Conservation (phyloP, 2,888 invertebrate genomes). For the Scaptomyza cyrtandrae region DNA sequence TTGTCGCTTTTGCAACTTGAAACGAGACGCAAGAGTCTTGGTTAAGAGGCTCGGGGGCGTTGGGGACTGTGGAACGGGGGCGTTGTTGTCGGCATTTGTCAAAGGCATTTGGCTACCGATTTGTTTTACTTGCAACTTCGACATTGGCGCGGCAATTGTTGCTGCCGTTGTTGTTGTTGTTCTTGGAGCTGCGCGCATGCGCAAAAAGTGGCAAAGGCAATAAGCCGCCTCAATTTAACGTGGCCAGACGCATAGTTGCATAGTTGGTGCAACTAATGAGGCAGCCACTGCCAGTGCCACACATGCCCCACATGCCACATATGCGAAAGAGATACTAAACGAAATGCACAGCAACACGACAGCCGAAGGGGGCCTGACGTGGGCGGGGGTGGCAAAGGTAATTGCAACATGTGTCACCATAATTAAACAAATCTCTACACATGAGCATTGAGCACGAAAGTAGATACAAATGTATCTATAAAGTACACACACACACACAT, state of each 20-base stretch:
- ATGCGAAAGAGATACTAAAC: slow-evolving; percentile 17
- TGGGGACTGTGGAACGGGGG: slow-evolving; percentile 19
- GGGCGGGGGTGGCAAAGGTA: neutral
- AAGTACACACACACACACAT: neutral
- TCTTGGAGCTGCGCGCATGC: slow-evolving; percentile 66
- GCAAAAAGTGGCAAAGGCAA: slow-evolving; percentile 35
- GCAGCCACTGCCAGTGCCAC: slow-evolving; percentile 43
- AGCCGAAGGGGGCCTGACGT: no score
- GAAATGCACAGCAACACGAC: slow-evolving; percentile 9
- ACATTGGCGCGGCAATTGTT: slow-evolving; percentile 59
- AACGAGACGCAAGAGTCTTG: slow-evolving; percentile 48
- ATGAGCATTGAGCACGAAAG: slow-evolving; percentile 38
- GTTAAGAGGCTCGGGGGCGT: slow-evolving; percentile 40
- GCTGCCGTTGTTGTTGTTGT: slow-evolving; percentile 26
- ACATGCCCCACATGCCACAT: slow-evolving; percentile 10
- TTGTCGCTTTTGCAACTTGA: slow-evolving; percentile 62
- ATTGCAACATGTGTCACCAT: slow-evolving; percentile 65
- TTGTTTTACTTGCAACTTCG: slow-evolving; percentile 64
- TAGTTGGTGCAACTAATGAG: slow-evolving; percentile 54
- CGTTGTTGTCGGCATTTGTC: slow-evolving; percentile 70
- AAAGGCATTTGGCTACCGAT: slow-evolving; percentile 66
- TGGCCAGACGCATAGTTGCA: slow-evolving; percentile 5
- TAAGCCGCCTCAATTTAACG: neutral
- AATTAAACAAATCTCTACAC: slow-evolving; percentile 72
- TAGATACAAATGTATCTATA: slow-evolving; percentile 1